Evolutionary conservation across 2,113 vertebrate species (phyloP), one percentile per base, ranked within the genome.

Genomic region (Pelmatolapia mariae): DNA sequence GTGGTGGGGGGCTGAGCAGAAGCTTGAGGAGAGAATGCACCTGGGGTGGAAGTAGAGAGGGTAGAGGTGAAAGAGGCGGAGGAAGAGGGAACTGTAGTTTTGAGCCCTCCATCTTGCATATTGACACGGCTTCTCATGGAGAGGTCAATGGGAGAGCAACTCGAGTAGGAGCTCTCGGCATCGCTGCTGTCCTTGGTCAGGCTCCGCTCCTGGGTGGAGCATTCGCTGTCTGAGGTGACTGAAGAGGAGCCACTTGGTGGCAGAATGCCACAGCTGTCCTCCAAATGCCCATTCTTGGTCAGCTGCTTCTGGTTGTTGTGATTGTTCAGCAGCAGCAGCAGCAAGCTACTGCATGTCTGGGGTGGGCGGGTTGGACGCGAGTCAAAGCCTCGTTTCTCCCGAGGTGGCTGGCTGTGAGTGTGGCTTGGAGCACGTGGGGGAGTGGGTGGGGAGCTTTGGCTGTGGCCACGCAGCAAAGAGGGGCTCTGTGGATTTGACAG

Each of bases 131-230:
- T 97, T 94, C 97, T 98, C 89, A 98, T 97, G 24, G 98, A 99
- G 12, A 99, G 96, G 94, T 99, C 99, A 90, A 99, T 99, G 57
- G 99, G 99, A 53, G 98, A 97, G 90, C 98, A 98, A 89, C 97
- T 98, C 43, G 98, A 99, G 91, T 98, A 97, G 80, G 97, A 97
- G 86, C 98, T 99, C 92, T 99, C 98, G 8, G 97, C 98, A 78
- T 99, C 98, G n/a, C 98, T 99, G 95, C 97, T 98, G 86, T 99
- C 98, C 95, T 98, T 98, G 66, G 98, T 97, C 33, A 98, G 96
- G 89, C 98, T 98, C 80, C 97, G 97, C 86, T 99, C 98, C 89
- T 98, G 97, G 90, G 97, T 97, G 5, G 98, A 99, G 89, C 97
- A 98, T 79, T 99, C 98, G 36, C 98, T 98, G 50, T 98, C 93